These are phyloP conservation scores for Harmothoe impar DNA, from an alignment of 2,888 invertebrate species.

Conservation along the genomic window DNA sequence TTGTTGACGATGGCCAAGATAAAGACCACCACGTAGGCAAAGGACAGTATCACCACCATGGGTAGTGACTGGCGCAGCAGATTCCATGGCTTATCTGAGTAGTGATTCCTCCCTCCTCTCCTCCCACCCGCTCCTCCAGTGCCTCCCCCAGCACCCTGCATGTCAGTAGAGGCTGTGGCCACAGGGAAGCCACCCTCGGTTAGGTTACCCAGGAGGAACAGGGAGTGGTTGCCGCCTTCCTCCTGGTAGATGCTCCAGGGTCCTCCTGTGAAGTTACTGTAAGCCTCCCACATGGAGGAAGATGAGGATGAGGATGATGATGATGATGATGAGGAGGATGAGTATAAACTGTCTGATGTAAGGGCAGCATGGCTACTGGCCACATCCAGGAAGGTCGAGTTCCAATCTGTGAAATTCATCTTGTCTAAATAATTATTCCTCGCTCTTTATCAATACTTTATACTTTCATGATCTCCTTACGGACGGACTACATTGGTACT, in stretches of 20 bases:
- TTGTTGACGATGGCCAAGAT: conserved; percentile 70
- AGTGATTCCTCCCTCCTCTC: neutral
- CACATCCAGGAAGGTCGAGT: neutral
- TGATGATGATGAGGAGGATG: neutral
- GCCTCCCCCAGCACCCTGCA: neutral
- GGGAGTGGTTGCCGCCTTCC: neutral
- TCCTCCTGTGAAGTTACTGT: neutral
- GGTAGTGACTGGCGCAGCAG: conserved; percentile 75
- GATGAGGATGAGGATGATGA: neutral
- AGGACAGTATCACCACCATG: conserved; percentile 67
- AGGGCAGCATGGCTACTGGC: neutral
- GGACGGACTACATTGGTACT: too few relatives aligned
- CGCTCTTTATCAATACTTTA: too few relatives aligned
- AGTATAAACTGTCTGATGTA: neutral
- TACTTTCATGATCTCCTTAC: too few relatives aligned
- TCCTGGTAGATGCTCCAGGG: neutral
- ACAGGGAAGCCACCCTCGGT: neutral
- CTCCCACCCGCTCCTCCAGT: neutral
- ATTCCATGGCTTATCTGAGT: conserved; percentile 64
- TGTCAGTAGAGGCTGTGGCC: neutral
- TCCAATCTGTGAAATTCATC: conserved; percentile 42
- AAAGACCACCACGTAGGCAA: conserved; percentile 70
- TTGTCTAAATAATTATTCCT: too few relatives aligned
- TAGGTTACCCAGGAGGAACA: neutral
- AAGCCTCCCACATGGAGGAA: neutral